A percentile compares a stretch with the other conserved stretches of the same genome.
Evolutionary conservation across 2,797 vertebrate species (phyloP).

Genomic region (Fundulus diaphanus): DNA sequence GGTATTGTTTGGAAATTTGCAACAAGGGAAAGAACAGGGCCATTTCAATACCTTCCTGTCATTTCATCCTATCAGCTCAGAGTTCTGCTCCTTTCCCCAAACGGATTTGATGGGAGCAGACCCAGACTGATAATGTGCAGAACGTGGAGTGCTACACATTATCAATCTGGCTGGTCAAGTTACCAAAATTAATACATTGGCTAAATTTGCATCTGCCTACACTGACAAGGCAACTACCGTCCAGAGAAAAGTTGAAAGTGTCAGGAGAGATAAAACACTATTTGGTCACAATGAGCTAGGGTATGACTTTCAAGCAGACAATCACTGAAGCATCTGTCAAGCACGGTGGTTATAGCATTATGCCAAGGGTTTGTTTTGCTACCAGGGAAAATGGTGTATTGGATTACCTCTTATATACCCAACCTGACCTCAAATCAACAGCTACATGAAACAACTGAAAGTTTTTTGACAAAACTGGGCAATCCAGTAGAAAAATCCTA

Average conservation of each 20-base stretch:
- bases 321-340: no score
- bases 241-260: neutral
- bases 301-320: no score
- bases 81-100: no score
- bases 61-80: no score
- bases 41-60: neutral
- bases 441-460: neutral
- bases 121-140: no score
- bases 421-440: neutral
- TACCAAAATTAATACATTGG: no score
- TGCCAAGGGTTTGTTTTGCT: no score
- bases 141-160: no score
- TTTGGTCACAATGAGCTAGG: neutral
- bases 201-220: neutral
- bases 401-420: neutral
- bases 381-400: no score
- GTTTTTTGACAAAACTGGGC: neutral
- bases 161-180: no score
- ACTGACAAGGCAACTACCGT: neutral
- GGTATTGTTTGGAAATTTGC: neutral
- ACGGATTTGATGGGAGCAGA: no score
- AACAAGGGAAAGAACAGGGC: neutral
- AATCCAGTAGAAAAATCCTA: neutral
- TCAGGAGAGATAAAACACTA: neutral
- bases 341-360: no score